A percentile compares a stretch with the other conserved stretches of the same genome.
These are phyloP conservation scores for Cyclophora punctaria DNA, from an alignment of 2,888 invertebrate genomes.

Conservation along the genomic window DNA sequence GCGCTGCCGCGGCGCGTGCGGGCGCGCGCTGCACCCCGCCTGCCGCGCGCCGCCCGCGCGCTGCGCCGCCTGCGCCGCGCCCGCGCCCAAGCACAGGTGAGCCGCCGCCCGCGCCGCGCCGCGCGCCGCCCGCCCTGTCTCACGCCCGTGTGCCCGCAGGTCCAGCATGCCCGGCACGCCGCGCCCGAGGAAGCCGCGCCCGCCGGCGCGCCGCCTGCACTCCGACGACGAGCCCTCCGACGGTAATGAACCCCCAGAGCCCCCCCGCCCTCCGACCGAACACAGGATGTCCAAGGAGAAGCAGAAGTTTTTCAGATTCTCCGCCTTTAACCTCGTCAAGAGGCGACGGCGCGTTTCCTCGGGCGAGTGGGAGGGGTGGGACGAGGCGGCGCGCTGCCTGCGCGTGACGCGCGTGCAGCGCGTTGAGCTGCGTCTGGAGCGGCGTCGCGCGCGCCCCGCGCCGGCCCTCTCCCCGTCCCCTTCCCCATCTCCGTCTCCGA, in stretches of 20 bases:
- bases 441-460: slow-evolving; percentile 20
- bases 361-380: slow-evolving; percentile 59
- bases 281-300: slow-evolving; percentile 89
- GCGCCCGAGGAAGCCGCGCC: slow-evolving; percentile 45
- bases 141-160: slow-evolving; percentile 31
- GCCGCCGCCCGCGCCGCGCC: slow-evolving; percentile 38
- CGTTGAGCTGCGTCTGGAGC: slow-evolving; percentile 48
- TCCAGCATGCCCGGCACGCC: slow-evolving; percentile 13
- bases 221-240: slow-evolving; percentile 68
- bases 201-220: slow-evolving; percentile 36
- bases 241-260: slow-evolving; percentile 55
- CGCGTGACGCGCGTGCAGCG: slow-evolving; percentile 57
- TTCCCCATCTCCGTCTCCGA: slow-evolving; percentile 11
- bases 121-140: slow-evolving; percentile 29
- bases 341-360: slow-evolving; percentile 54
- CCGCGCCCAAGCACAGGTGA: slow-evolving; percentile 25
- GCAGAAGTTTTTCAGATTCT: slow-evolving; percentile 89
- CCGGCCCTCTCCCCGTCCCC: slow-evolving; percentile 14
- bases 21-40: slow-evolving; percentile 50
- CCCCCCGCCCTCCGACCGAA: slow-evolving; percentile 74
- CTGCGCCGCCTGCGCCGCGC: slow-evolving; percentile 24
- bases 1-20: slow-evolving; percentile 28
- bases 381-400: slow-evolving; percentile 32
- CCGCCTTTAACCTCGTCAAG: slow-evolving; percentile 84
- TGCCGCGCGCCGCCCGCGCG: slow-evolving; percentile 35